phyloP scores from a whole-genome alignment of 2,113 vertebrate species.

The Vireo altiloquus region DNA sequence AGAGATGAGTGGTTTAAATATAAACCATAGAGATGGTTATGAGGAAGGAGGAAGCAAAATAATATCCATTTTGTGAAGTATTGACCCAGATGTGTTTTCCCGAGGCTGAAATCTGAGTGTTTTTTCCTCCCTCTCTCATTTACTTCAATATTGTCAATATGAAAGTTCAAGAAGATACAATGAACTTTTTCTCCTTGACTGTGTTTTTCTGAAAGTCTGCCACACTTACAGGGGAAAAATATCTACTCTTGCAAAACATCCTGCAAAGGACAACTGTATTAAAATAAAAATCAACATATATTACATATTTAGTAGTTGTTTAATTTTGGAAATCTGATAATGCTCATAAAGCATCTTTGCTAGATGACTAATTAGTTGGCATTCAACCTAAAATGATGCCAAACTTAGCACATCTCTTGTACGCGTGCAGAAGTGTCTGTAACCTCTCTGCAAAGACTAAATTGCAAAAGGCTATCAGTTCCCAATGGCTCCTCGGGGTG shows the following conservation, averaged over 20 bases:
- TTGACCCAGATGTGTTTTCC: not conserved
- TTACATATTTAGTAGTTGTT: conserved; percentile 38
- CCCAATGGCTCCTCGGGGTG: not conserved
- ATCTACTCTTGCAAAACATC: conserved; percentile 23
- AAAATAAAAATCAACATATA: conserved; percentile 27
- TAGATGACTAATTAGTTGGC: conserved; percentile 57
- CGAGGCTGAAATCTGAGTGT: not conserved
- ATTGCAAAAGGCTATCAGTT: not conserved
- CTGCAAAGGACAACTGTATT: conserved; percentile 11
- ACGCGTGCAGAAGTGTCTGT: conserved; percentile 14
- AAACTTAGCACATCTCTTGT: conserved; percentile 57
- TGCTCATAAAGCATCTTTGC: conserved; percentile 55
- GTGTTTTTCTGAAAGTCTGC: not conserved
- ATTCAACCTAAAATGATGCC: conserved; percentile 59
- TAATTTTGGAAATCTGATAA: conserved; percentile 62
- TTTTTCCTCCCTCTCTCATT: not conserved
- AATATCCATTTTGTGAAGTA: not conserved
- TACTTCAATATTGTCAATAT: not conserved
- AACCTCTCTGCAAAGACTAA: conserved; percentile 8
- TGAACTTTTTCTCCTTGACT: not conserved
- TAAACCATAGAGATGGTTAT: not conserved
- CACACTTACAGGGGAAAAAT: not conserved
- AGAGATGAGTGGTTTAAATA: not conserved
- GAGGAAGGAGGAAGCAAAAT: not conserved
- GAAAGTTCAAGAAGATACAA: not conserved